phyloP scores from a whole-genome alignment of 2,113 vertebrate species.

The Notarius quadriscutis region DNA sequence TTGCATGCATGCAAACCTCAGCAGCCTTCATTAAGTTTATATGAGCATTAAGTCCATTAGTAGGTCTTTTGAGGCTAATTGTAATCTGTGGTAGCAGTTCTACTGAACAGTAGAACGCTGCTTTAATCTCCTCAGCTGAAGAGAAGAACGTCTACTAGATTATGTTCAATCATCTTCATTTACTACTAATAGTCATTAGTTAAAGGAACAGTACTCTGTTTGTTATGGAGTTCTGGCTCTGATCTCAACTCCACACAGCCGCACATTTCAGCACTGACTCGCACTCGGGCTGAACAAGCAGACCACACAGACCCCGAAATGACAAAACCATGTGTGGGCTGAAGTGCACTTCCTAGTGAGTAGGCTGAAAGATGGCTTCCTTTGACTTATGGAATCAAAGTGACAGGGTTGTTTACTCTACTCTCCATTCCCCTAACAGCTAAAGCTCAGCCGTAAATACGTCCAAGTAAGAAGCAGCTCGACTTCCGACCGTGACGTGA shows the following conservation, averaged over 20 bases:
- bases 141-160: neutral
- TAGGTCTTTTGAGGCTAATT: neutral
- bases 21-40: no score
- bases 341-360: slow-evolving; percentile 40
- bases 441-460: neutral
- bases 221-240: slow-evolving; percentile 11
- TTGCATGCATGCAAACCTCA: no score
- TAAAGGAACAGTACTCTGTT: slow-evolving; percentile 13
- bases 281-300: slow-evolving; percentile 22
- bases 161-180: neutral
- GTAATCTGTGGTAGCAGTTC: neutral
- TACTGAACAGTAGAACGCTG: neutral
- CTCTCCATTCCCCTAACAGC: neutral
- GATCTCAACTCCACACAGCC: slow-evolving; percentile 6
- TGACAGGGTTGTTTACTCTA: neutral
- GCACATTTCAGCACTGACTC: slow-evolving; percentile 15
- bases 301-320: slow-evolving; percentile 40
- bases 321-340: slow-evolving; percentile 38
- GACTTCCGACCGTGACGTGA: slow-evolving; percentile 7
- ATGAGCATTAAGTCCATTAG: neutral
- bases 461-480: neutral
- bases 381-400: slow-evolving; percentile 16
- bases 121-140: neutral
- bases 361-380: slow-evolving; percentile 42
- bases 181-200: slow-evolving; percentile 14